Evolutionary conservation across 92 coral and sea anemone species (phyloP).

Genomic region (Paramuricea clavata): DNA sequence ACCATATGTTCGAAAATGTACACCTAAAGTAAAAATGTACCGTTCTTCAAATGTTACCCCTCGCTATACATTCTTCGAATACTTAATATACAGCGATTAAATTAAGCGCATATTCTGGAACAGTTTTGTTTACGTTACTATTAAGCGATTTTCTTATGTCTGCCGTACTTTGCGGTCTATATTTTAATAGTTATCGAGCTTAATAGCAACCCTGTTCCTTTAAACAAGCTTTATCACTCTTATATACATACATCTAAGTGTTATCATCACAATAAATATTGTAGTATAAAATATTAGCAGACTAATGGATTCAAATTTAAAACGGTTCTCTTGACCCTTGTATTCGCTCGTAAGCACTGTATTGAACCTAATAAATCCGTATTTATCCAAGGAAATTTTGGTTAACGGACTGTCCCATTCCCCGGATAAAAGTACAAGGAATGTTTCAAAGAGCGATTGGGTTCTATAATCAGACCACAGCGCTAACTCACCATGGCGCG

Average conservation of each 20-base stretch:
- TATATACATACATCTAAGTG: neutral
- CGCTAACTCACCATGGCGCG: neutral
- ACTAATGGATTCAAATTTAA: neutral
- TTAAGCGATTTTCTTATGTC: too few relatives aligned
- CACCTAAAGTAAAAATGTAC: neutral
- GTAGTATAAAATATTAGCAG: neutral
- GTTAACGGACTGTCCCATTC: neutral
- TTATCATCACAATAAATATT: neutral
- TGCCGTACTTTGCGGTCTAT: too few relatives aligned
- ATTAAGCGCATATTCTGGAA: neutral
- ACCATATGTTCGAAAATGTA: neutral
- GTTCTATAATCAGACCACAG: neutral
- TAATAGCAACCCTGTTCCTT: too few relatives aligned
- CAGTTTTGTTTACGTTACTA: neutral
- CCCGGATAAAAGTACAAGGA: neutral
- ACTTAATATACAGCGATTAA: neutral
- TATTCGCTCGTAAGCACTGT: neutral
- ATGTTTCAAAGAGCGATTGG: neutral
- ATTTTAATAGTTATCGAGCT: too few relatives aligned
- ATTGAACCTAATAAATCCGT: neutral
- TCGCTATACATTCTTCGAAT: neutral
- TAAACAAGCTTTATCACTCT: neutral
- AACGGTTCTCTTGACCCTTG: neutral
- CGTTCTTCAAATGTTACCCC: neutral
- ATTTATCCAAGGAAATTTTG: neutral